Percentiles rank a stretch among this genome's conserved stretches.
These are phyloP conservation scores for Clunio marinus DNA, from an alignment of 2,888 invertebrate genomes.

Conservation along the genomic window DNA sequence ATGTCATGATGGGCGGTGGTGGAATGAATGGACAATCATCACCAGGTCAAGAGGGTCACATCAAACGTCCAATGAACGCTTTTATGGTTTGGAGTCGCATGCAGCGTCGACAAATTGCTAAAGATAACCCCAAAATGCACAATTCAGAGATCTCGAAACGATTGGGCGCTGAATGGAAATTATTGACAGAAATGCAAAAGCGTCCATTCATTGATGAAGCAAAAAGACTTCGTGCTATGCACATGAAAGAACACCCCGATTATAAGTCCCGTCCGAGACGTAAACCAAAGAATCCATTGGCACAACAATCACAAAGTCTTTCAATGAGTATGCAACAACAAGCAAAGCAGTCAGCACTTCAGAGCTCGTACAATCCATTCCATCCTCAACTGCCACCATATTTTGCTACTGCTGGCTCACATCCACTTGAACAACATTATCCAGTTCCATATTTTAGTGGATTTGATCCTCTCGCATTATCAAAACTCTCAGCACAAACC, in stretches of 20 bases:
- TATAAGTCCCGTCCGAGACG: conserved; percentile 84
- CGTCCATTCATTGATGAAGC: conserved; percentile 94
- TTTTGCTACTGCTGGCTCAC: conserved; percentile 68
- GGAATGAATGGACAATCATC: conserved; percentile 43
- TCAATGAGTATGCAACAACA: conserved; percentile 60
- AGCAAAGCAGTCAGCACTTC: conserved; percentile 57
- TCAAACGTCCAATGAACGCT: conserved; percentile 96
- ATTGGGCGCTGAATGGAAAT: conserved; percentile 90
- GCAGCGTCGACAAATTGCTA: conserved; percentile 85
- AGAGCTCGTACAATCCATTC: conserved; percentile 59
- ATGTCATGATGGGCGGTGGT: conserved; percentile 28
- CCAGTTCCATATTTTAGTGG: conserved; percentile 51
- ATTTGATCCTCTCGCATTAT: conserved; percentile 50
- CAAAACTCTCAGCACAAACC: conserved; percentile 47
- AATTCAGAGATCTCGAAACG: conserved; percentile 87
- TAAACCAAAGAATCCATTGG: conserved; percentile 72
- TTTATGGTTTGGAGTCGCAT: conserved; percentile 95
- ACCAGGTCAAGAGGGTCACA: conserved; percentile 65
- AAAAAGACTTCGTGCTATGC: conserved; percentile 76
- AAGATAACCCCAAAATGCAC: conserved; percentile 92
- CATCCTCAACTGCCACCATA: conserved; percentile 66
- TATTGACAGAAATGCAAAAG: conserved; percentile 80
- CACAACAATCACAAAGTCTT: conserved; percentile 45
- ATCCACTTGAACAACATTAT: conserved; percentile 59
- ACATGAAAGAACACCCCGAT: conserved; percentile 90